Conservation (phyloP, 2,113 vertebrate species). For the Piliocolobus tephrosceles region DNA sequence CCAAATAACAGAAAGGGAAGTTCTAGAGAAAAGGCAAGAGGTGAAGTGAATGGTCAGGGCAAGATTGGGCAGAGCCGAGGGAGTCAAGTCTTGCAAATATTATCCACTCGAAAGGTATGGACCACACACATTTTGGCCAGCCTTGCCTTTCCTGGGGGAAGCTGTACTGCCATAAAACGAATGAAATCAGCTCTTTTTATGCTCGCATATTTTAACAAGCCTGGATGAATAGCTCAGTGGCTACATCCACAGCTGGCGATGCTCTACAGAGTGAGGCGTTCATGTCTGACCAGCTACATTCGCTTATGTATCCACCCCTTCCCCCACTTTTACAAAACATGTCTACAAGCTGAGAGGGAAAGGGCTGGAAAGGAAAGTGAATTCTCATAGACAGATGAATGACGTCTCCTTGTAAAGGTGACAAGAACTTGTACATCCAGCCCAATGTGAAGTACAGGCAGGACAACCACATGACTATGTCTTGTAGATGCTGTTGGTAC, state of each 20-base stretch:
- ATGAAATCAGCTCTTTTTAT: slow-evolving; percentile 27
- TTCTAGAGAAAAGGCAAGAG: neutral
- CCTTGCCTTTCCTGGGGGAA: neutral
- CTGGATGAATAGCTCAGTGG: slow-evolving; percentile 15
- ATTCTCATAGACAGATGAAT: neutral
- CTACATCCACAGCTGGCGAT: neutral
- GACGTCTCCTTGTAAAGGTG: neutral
- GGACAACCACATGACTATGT: neutral
- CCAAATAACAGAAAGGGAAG: slow-evolving; percentile 13
- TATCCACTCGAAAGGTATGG: neutral
- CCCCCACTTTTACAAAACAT: neutral
- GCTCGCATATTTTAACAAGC: slow-evolving; percentile 34
- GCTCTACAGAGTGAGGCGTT: neutral
- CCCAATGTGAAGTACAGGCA: neutral
- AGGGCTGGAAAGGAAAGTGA: neutral
- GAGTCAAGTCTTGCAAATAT: neutral
- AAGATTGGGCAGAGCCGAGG: neutral
- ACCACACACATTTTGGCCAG: slow-evolving; percentile 56
- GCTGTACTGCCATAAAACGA: neutral
- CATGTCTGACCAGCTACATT: neutral
- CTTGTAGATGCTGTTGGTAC: neutral
- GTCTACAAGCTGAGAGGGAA: neutral
- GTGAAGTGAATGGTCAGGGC: neutral
- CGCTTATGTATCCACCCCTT: neutral
- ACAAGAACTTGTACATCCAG: neutral